These are phyloP conservation scores for Pyrrhosoma nymphula DNA, from an alignment of 2,888 invertebrate genomes.

Conservation along the genomic window DNA sequence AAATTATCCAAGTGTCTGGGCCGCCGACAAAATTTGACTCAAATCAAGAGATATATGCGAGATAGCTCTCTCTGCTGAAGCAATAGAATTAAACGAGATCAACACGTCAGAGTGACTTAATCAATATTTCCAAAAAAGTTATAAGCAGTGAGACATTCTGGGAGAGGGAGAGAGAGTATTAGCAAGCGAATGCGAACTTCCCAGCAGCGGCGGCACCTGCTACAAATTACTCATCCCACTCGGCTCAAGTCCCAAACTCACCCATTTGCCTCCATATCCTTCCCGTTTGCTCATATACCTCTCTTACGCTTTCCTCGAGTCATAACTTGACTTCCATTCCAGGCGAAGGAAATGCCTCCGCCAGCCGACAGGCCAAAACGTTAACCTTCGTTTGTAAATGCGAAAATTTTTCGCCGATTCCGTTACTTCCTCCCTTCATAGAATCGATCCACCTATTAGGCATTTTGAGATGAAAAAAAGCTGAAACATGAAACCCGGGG, in stretches of 20 bases:
- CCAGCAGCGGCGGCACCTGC: neutral
- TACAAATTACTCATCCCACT: neutral
- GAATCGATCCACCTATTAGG: neutral
- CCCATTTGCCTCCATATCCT: neutral
- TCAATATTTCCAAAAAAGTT: neutral
- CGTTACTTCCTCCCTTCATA: neutral
- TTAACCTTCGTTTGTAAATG: neutral
- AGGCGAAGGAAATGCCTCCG: neutral
- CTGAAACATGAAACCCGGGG: neutral
- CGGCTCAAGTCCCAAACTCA: neutral
- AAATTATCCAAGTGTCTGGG: neutral
- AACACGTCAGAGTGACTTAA: neutral
- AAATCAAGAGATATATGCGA: neutral
- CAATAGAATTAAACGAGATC: slow-evolving; percentile 36
- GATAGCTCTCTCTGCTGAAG: neutral
- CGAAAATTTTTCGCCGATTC: neutral
- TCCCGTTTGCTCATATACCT: neutral
- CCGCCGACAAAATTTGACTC: neutral
- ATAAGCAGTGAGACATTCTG: neutral
- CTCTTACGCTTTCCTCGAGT: neutral
- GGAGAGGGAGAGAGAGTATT: neutral
- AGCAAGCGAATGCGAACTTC: slow-evolving; percentile 7
- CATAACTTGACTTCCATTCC: neutral
- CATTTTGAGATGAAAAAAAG: neutral
- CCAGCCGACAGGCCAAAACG: neutral